Evolutionary conservation across 2,888 invertebrate species (phyloP).

Genomic region (Drosophila fulvimacula): DNA sequence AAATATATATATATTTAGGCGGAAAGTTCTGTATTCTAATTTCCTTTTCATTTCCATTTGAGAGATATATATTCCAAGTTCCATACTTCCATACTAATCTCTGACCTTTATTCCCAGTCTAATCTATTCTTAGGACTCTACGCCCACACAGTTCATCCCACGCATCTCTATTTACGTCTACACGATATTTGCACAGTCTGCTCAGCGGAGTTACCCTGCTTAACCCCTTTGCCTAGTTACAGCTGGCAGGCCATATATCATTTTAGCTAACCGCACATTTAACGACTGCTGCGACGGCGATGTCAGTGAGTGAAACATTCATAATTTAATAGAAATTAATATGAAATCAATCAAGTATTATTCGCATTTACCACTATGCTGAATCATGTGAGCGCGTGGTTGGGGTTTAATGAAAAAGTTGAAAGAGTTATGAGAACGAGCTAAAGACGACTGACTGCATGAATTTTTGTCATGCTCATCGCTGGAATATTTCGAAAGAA

Average conservation of each 20-base stretch:
- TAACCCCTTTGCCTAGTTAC: neutral
- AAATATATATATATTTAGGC: too few species aligned
- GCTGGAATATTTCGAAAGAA: constrained; percentile 24
- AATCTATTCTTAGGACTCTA: neutral
- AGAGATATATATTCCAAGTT: too few species aligned
- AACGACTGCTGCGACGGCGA: constrained; percentile 5
- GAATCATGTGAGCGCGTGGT: constrained; percentile 56
- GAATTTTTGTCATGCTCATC: constrained; percentile 73
- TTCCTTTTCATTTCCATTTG: too few species aligned
- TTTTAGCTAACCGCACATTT: constrained; percentile 35
- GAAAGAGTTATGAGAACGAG: constrained; percentile 46
- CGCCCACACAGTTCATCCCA: too few species aligned
- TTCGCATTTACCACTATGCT: constrained; percentile 33
- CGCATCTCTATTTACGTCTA: neutral
- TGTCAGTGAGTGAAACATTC: constrained; percentile 50
- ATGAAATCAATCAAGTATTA: constrained; percentile 75
- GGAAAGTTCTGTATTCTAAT: too few species aligned
- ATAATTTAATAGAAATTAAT: constrained; percentile 72
- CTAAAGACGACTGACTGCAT: constrained; percentile 22
- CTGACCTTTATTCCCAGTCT: neutral
- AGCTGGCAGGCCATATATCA: constrained; percentile 33
- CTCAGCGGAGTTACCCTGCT: neutral
- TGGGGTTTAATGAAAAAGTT: constrained; percentile 70
- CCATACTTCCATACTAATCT: too few species aligned
- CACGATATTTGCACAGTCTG: neutral